Evolutionary conservation across 2,888 invertebrate genomes (phyloP), one percentile per base, ranked within the genome.

Genomic region (Erebia epiphron): DNA sequence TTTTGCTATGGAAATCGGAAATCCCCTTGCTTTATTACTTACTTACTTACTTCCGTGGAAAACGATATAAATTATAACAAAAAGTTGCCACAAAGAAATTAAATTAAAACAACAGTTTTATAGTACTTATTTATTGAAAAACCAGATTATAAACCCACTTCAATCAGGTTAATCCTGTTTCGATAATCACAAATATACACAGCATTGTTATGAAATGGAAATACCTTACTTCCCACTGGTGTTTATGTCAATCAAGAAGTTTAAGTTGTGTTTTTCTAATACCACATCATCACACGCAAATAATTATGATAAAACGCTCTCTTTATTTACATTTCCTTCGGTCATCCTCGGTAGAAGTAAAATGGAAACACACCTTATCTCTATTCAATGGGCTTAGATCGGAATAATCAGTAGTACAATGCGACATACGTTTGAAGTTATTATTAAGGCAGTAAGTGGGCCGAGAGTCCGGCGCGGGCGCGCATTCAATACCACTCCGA

Each of bases 351-450:
- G 26, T 56, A 50, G 41, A 65, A 69, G 67, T 67, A 73, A 74
- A 69, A 86, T 83, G 72, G 68, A 88, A 82, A 85, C 82, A 83
- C 79, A 82, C 83, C 87, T 83, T 90, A 90, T 90, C 88, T 88
- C 79, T 81, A 87, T 90, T 89, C 85, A 89, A 88, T 89, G 83
- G 86, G 81, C 83, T 86, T 89, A 89, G 89, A 90, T 91, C 88
- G 82, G 86, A 89, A 91, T 91, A 90, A 91, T 91, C 87, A 85
- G 82, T 87, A 85, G 88, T 88, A 90, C 90, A 91, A 92, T 90
- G 88, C 86, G 88, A 89, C 90, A 89, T 88, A 86, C 83, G 89
- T 87, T 89, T 88, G 88, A 89, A 89, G 88, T 89, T 90, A 91
- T 90, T 92, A 91, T 91, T 87, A 90, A 89, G 85, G 86, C 85